Percentiles rank a stretch among this genome's conserved stretches.
These are phyloP conservation scores for Brachyptera risi DNA, from an alignment of 2,888 invertebrate species.

Conservation along the genomic window DNA sequence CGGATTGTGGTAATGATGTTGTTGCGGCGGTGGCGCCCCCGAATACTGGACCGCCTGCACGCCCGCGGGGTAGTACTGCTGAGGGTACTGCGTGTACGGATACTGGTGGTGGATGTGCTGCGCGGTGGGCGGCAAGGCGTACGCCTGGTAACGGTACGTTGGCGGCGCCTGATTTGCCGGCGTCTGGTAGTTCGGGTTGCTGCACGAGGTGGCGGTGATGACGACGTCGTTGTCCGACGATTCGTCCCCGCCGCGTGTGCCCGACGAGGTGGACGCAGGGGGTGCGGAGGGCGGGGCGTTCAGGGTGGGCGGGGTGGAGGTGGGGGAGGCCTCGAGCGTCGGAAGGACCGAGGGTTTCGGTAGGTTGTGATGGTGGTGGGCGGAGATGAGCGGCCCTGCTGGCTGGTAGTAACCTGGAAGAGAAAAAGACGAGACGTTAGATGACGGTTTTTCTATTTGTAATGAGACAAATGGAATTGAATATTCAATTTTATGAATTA, in stretches of 20 bases:
- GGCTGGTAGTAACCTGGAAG: slow-evolving; percentile 85
- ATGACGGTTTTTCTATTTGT: too few species aligned
- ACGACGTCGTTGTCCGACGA: slow-evolving; percentile 48
- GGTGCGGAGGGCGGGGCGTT: slow-evolving; percentile 42
- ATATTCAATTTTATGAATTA: too few species aligned
- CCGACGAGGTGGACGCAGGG: slow-evolving; percentile 39
- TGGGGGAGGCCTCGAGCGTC: slow-evolving; percentile 51
- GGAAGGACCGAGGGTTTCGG: slow-evolving; percentile 39
- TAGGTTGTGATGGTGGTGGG: slow-evolving; percentile 40
- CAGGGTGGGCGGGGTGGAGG: slow-evolving; percentile 47
- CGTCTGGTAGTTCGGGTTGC: slow-evolving; percentile 39
- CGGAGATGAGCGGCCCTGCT: slow-evolving; percentile 80
- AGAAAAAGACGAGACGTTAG: slow-evolving; percentile 8
- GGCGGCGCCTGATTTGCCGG: slow-evolving; percentile 39
- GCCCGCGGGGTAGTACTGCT: slow-evolving; percentile 41
- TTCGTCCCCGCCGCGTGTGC: slow-evolving; percentile 38
- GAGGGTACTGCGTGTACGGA: slow-evolving; percentile 38
- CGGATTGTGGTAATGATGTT: slow-evolving; percentile 35
- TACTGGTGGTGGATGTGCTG: slow-evolving; percentile 28
- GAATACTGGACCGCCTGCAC: slow-evolving; percentile 31
- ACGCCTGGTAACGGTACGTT: slow-evolving; percentile 36
- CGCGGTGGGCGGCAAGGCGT: slow-evolving; percentile 44
- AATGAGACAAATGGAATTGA: too few species aligned
- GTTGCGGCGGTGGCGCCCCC: slow-evolving; percentile 21
- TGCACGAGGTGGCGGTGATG: slow-evolving; percentile 33